phyloP scores from a whole-genome alignment of 2,888 invertebrate genomes.

The Coleophora flavipennella region DNA sequence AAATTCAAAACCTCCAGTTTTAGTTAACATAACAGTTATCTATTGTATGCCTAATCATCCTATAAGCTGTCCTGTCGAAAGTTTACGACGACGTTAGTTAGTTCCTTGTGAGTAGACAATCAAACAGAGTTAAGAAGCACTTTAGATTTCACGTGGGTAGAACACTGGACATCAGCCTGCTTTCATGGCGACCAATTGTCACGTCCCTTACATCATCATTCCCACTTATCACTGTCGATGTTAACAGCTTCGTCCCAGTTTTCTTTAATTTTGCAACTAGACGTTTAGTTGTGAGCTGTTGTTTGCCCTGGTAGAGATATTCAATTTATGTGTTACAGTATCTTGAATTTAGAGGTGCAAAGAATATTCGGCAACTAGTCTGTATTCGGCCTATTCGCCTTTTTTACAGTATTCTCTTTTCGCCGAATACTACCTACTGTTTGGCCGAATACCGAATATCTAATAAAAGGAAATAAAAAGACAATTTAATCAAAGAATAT shows the following conservation, averaged over 20 bases:
- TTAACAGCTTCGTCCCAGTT: conserved; percentile 18
- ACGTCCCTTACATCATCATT: conserved; percentile 15
- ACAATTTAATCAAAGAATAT: too few relatives aligned
- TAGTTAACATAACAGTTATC: neutral
- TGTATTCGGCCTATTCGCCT: too few relatives aligned
- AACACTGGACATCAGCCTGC: conserved; percentile 3
- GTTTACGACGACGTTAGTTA: neutral
- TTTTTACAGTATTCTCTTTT: too few relatives aligned
- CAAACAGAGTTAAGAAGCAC: neutral
- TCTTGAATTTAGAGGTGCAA: too few relatives aligned
- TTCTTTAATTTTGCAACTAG: neutral
- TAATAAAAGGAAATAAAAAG: too few relatives aligned
- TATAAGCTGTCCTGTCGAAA: too few relatives aligned
- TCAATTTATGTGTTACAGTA: too few relatives aligned
- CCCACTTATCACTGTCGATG: conserved; percentile 12
- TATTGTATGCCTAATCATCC: neutral
- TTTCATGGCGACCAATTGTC: conserved; percentile 17
- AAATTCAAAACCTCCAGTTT: too few relatives aligned
- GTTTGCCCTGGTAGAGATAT: neutral
- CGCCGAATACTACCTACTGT: too few relatives aligned
- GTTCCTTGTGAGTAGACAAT: neutral
- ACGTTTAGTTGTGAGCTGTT: neutral
- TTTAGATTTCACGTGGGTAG: neutral
- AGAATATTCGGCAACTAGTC: too few relatives aligned
- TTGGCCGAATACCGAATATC: too few relatives aligned